Base-by-base conservation (phyloP, 2,797 vertebrate species). In the Furcifer pardalis region DNA sequence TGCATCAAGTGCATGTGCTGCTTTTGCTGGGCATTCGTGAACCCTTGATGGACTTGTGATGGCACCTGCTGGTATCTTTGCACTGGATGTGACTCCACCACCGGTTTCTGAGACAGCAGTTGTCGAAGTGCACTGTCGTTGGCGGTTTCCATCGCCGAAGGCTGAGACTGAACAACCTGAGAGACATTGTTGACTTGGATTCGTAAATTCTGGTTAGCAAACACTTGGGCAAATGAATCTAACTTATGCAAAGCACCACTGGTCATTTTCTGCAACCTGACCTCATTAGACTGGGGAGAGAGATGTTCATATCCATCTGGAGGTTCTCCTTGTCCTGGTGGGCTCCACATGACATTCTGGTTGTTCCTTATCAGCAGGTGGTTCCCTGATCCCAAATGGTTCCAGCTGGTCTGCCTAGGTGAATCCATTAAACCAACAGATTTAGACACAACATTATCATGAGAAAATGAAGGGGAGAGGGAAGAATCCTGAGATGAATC, bases 161-260 rank as follows among this genome's bases (percentile, higher is more conserved):
- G 91, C 88, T 96, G 96, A 0, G 94, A 83, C 56, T 95, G 95
- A 89, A 97, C 90, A 89, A 96, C 93, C 93, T 97, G 96, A 93
- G 96, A 94, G 92, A 96, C 95, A 32, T 95, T 96, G 88, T 96
- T 96, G 83, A 96, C 95, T 88, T 97, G 96, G 87, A 96, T 95
- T 37, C 96, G 94, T 89, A 97, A 92, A 90, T 97, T 98, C 89
- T 97, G 97, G 89, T 94, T 96, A 82, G 97, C 94, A 93, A 98
- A 98, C 68, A 97, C 97, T 91, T 97, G 97, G 2, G 96, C 97
- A 86, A 98, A 97, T 42, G 97, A 97, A 91, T 98, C 97, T 89
- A 97, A 89, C 84, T 97, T 97, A 91, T 97, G 97, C 80, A 97
- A 93, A 88, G 95, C 96, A 0, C 95, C 96, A 42, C 95, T 95